Percentiles rank a stretch among this genome's conserved stretches.
Conservation (phyloP, 2,113 vertebrate species). For the Ploceus nigricollis region DNA sequence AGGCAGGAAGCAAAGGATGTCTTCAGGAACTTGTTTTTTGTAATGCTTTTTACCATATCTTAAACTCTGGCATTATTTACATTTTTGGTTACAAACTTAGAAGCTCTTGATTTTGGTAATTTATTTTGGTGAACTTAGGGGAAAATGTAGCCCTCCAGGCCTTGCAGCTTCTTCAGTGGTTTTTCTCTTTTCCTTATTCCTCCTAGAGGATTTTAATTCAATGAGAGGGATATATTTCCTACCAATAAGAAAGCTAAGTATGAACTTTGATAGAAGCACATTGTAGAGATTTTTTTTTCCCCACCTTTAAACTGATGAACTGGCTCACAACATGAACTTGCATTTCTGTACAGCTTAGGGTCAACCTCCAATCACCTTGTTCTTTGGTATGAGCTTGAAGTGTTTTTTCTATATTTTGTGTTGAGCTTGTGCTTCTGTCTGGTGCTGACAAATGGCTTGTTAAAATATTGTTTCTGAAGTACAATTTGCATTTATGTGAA, state of each 20-base stretch:
- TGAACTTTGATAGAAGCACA: neutral
- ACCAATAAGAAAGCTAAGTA: neutral
- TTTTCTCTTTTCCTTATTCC: neutral
- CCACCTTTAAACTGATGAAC: neutral
- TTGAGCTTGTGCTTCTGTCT: constrained; percentile 50
- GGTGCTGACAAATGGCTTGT: constrained; percentile 69
- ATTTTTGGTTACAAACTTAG: neutral
- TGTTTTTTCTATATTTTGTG: constrained; percentile 68
- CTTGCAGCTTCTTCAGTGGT: neutral
- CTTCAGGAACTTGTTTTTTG: neutral
- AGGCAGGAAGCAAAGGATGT: neutral
- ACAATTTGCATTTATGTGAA: constrained; percentile 72
- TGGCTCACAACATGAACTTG: neutral
- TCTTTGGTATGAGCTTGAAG: constrained; percentile 51
- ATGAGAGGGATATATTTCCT: neutral
- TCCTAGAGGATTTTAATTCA: neutral
- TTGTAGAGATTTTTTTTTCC: neutral
- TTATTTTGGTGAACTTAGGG: neutral
- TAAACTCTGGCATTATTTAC: neutral
- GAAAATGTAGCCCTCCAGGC: neutral
- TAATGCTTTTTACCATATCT: neutral
- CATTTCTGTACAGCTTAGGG: neutral
- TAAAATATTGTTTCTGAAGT: constrained; percentile 73
- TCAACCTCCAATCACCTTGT: constrained; percentile 41
- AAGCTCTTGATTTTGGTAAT: neutral